phyloP scores from a whole-genome alignment of 2,113 vertebrate genomes.

The Oreotrochilus melanogaster region DNA sequence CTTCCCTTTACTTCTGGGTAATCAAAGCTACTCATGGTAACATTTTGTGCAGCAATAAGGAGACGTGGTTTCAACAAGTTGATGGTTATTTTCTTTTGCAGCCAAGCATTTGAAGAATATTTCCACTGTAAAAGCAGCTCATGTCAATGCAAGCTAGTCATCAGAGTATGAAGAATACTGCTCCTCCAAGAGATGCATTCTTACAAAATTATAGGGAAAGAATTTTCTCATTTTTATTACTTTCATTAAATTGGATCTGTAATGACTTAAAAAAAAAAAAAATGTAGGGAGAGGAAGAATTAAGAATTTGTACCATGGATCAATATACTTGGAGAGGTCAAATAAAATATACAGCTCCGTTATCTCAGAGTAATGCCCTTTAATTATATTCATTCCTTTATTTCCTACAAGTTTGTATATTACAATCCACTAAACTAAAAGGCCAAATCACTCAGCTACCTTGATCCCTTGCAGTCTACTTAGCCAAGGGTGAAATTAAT shows the following conservation, averaged over 20 bases:
- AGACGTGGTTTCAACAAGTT: neutral
- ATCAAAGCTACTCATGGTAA: neutral
- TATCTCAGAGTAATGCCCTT: neutral
- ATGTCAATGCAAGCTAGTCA: neutral
- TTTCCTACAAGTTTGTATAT: neutral
- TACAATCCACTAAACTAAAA: conserved; percentile 9
- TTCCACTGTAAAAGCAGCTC: neutral
- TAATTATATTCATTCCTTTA: conserved; percentile 23
- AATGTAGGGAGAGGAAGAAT: neutral
- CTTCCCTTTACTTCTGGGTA: neutral
- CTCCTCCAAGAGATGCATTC: neutral
- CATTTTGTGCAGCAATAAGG: neutral
- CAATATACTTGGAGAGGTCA: neutral
- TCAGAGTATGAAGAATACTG: neutral
- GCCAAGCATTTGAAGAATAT: conserved; percentile 1
- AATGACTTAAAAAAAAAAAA: neutral
- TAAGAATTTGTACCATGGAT: neutral
- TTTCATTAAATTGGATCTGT: neutral
- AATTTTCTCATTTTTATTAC: conserved; percentile 2
- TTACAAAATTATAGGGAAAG: neutral
- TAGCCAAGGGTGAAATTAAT: conserved; percentile 46
- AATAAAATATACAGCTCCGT: neutral
- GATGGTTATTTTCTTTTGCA: conserved; percentile 4
- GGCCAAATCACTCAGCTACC: neutral
- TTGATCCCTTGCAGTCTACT: neutral